Conservation (phyloP, 1,140 invertebrate genomes). For the Caenorhabditis brenneri region DNA sequence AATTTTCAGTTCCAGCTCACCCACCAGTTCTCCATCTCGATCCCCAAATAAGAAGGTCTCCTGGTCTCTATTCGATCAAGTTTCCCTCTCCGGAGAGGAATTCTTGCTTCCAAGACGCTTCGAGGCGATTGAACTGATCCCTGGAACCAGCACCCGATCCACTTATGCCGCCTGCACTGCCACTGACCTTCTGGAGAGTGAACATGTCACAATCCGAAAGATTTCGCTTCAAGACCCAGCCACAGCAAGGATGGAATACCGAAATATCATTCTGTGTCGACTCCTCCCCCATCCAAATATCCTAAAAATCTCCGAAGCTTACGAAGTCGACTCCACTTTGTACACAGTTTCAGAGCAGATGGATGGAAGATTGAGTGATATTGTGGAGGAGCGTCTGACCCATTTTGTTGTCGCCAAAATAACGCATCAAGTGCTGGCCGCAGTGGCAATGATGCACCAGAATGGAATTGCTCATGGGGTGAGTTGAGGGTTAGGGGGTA, state of each 20-base stretch:
- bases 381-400: neutral
- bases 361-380: constrained; percentile 19
- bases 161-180: neutral
- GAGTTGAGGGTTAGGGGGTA: neutral
- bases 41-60: constrained; percentile 12
- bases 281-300: constrained; percentile 15
- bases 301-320: neutral
- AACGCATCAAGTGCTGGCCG: neutral
- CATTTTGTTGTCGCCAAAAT: constrained; percentile 27
- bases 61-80: constrained; percentile 18
- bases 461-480: constrained; percentile 36
- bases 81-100: neutral
- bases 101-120: constrained; percentile 16
- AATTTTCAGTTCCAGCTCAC: neutral
- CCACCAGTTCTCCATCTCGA: neutral
- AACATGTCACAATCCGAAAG: constrained; percentile 18
- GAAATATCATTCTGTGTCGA: constrained; percentile 1
- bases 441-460: constrained; percentile 20
- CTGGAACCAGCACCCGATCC: constrained; percentile 1
- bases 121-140: constrained; percentile 12
- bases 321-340: neutral
- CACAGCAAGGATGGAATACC: neutral
- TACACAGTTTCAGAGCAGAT: constrained; percentile 26
- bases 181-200: constrained; percentile 23
- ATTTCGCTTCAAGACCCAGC: constrained; percentile 32